phyloP scores from a whole-genome alignment of 2,113 vertebrate genomes.

The Equus quagga region DNA sequence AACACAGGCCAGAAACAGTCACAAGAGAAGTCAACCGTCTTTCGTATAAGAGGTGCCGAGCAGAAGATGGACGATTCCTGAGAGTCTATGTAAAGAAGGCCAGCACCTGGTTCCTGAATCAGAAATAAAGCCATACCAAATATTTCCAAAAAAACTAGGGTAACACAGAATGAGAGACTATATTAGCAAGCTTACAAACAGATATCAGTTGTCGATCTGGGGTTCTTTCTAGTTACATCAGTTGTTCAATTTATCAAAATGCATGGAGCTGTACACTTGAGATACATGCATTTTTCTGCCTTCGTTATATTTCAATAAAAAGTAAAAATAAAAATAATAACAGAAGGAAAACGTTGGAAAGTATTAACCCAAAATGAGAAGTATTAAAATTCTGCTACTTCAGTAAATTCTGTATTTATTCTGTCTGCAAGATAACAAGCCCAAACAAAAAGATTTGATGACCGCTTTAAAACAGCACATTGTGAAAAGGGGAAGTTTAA shows the following conservation, averaged over 20 bases:
- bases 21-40: not conserved
- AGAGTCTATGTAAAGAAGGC: rapidly evolving
- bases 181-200: not conserved
- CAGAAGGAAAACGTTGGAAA: not conserved
- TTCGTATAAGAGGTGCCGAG: not conserved
- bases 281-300: not conserved
- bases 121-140: not conserved
- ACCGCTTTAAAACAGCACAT: not conserved
- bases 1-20: not conserved
- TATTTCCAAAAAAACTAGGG: not conserved
- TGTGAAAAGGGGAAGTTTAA: not conserved
- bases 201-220: not conserved
- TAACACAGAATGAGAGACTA: not conserved
- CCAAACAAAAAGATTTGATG: not conserved
- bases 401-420: not conserved
- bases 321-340: not conserved
- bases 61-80: not conserved
- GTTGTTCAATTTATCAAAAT: not conserved
- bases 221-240: not conserved
- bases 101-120: not conserved
- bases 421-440: not conserved
- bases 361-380: not conserved
- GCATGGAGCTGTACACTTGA: not conserved
- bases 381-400: not conserved
- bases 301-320: not conserved